Evolutionary conservation across 1,140 invertebrate species (phyloP).

Genomic region (Ceratosolen fusciceps): DNA sequence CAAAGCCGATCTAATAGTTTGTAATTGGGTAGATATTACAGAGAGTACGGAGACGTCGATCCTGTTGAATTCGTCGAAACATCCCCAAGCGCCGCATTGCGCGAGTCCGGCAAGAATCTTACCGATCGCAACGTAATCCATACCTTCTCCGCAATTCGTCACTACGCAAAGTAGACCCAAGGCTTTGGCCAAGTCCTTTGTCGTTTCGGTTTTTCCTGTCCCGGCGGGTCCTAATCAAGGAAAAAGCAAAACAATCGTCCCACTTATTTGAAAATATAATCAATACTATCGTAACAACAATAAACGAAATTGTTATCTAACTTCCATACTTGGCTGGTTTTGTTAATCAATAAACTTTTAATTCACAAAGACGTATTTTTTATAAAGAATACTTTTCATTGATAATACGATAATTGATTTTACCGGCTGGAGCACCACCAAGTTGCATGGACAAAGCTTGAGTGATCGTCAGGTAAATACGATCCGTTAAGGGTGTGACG

Average conservation of each 20-base stretch:
- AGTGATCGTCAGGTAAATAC: conserved; percentile 92
- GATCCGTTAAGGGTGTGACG: conserved; percentile 91
- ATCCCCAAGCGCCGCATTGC: conserved; percentile 88
- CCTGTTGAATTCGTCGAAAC: conserved; percentile 94
- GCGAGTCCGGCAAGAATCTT: conserved; percentile 84
- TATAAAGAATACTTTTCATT: too few relatives aligned
- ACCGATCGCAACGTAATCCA: conserved; percentile 90
- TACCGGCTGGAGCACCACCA: conserved; percentile 87
- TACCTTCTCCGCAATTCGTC: conserved; percentile 92
- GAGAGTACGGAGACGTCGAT: conserved; percentile 92
- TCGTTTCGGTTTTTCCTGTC: conserved; percentile 93
- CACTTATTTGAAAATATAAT: too few relatives aligned
- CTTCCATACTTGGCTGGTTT: too few relatives aligned
- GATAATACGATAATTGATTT: background rate
- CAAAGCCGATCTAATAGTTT: conserved; percentile 88
- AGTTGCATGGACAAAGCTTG: conserved; percentile 91
- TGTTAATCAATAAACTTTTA: too few relatives aligned
- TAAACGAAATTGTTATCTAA: too few relatives aligned
- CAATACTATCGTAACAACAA: too few relatives aligned
- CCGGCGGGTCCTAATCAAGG: conserved; percentile 82
- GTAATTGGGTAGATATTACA: conserved; percentile 91
- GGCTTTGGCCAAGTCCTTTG: conserved; percentile 91
- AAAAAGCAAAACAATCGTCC: too few relatives aligned
- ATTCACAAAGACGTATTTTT: too few relatives aligned
- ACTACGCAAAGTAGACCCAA: conserved; percentile 89